These are phyloP conservation scores for Liposcelis brunnea DNA, from an alignment of 2,888 invertebrate genomes.

Conservation along the genomic window DNA sequence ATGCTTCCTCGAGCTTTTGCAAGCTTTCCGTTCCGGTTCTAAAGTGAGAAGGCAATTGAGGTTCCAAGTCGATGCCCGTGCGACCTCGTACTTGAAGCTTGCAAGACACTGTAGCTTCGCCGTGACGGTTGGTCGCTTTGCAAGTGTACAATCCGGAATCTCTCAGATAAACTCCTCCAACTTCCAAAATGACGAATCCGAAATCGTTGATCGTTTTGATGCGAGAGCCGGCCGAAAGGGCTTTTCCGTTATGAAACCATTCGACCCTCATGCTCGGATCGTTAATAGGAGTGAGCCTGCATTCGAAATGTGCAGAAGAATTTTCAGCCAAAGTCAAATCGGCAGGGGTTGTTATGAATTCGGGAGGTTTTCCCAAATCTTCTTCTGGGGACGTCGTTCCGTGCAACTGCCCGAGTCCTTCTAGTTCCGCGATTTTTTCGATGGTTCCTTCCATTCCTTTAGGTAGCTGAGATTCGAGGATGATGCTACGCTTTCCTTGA, in stretches of 20 bases:
- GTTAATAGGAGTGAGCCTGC: conserved; percentile 70
- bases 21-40: conserved; percentile 77
- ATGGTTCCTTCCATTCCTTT: conserved; percentile 89
- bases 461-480: conserved; percentile 77
- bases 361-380: conserved; percentile 74
- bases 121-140: conserved; percentile 81
- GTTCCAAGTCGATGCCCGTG: conserved; percentile 76
- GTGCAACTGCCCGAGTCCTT: conserved; percentile 60
- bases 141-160: conserved; percentile 86
- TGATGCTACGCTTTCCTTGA: conserved; percentile 79
- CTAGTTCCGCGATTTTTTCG: conserved; percentile 79
- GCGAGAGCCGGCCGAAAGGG: conserved; percentile 75
- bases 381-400: conserved; percentile 54
- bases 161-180: conserved; percentile 72
- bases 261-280: conserved; percentile 89
- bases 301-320: conserved; percentile 82
- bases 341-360: conserved; percentile 72
- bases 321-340: conserved; percentile 74
- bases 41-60: conserved; percentile 74
- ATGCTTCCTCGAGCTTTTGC: conserved; percentile 75
- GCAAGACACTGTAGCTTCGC: conserved; percentile 76
- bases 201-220: conserved; percentile 95
- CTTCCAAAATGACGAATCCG: conserved; percentile 92
- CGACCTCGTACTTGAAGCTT: conserved; percentile 73
- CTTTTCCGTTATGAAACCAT: conserved; percentile 95